Evolutionary conservation across 2,888 invertebrate species (phyloP), one percentile per base, ranked within the genome.

Genomic region (Noctuana brunneofusca): DNA sequence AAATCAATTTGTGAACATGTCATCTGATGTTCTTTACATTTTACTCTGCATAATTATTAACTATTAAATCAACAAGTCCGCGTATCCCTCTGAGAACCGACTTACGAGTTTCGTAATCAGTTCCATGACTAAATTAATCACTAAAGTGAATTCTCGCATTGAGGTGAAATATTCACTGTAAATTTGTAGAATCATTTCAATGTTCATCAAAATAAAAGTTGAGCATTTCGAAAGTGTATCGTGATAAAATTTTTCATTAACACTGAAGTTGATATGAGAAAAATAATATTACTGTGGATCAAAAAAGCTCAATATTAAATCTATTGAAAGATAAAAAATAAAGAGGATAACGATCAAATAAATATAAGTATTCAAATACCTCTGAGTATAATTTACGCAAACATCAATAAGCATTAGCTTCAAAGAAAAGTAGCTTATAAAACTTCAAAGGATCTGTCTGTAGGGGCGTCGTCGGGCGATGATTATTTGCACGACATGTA

Each of bases 401-500:
- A 55, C 49, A 62, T 49, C 62, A 62, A 62, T 62, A 55, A 56
- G 49, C 27, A 55, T 62, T 62, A 62, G 12, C 55, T 50, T 22
- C 49, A 56, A 62, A 62, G 49, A 56, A 62, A 55, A 38, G 62
- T 30, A 62, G 55, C 62, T 62, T 55, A 56, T 56, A 43, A 57
- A 63, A 63, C 24, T 46, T 63, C 57, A 63, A 63, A 63, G 32
- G 63, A 32, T 49, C 35, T 52, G 43, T 49, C 62, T 52, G 50
- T 24, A 22, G 52, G 57, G 22, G 48, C 48, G 41, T 46, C 50
- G 41, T 41, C 30, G 50, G 16, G 22, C 50, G 52, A 57, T 57
- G 52, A 63, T 57, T 62, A 55, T 62, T 62, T 55, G 56, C 57
- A 57, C 63, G 56, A 52, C 63, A 63, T 57, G 57, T 63, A 57